phyloP scores from a whole-genome alignment of 2,888 invertebrate genomes.

The Abrostola tripartita region DNA sequence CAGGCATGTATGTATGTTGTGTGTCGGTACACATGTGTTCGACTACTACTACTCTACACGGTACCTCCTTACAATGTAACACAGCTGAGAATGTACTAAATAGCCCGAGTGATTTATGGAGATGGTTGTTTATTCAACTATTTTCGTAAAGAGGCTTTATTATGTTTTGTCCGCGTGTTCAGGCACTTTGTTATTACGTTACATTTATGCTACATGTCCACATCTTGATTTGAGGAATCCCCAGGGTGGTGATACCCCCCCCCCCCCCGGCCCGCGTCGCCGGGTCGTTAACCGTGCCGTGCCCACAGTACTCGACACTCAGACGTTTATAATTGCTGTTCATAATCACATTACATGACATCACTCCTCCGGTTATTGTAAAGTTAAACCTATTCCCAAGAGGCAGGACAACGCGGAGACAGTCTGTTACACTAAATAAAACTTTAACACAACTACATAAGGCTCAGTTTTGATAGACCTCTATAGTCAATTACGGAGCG shows the following conservation, averaged over 20 bases:
- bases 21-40: too few species aligned
- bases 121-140: too few species aligned
- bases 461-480: background rate
- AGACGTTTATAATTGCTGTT: background rate
- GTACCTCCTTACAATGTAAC: too few species aligned
- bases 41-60: too few species aligned
- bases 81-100: too few species aligned
- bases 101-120: too few species aligned
- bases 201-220: too few species aligned
- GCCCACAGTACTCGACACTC: background rate
- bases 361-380: background rate
- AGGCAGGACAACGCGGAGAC: background rate
- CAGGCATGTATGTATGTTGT: too few species aligned
- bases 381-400: constrained; percentile 8
- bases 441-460: background rate
- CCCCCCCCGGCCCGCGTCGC: background rate
- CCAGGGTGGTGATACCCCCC: background rate
- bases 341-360: background rate
- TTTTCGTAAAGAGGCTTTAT: too few species aligned
- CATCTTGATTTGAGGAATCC: background rate
- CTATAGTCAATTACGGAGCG: constrained; percentile 10
- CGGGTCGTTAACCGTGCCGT: background rate
- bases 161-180: too few species aligned
- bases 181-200: too few species aligned
- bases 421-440: background rate